Base-by-base conservation (phyloP, 1,140 invertebrate genomes). In the Delia radicum region DNA sequence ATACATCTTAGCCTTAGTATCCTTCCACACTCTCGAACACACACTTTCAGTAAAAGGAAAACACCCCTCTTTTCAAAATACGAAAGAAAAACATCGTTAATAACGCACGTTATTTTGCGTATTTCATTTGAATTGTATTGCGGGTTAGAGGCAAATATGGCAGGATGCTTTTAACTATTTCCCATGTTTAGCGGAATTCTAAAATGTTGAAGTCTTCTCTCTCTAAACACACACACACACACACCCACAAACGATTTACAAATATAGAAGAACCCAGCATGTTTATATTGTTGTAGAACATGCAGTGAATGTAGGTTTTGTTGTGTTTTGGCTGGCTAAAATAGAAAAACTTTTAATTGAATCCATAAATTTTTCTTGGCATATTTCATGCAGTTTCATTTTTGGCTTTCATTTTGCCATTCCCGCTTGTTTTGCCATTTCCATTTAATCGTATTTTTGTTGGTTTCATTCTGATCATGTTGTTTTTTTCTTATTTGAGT, bases 321-420 rank as follows among this genome's bases (percentile, higher is more conserved):
- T 55, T 55, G 48, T 48, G 3, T 3, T 65, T 28, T 73, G 71
- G 42, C 65, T 33, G 15, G 21, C 28, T 31, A 73, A 73, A 73
- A 73, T 48, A 55, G 46, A 12, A 73, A 73, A 73, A 73, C 18
- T 73, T 73, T 73, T 73, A 73, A 73, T 73, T 73, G 71, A 73
- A 73, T 73, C 71, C 71, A 73, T 73, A 73, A 73, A 73, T 73
- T 73, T 73, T 48, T 55, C 71, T 73, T 69, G 65, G 6, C 65
- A 73, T 73, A 48, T 73, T 73, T 46, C 37, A 27, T 73, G 31
- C 37, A 18, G 7, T 28, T 24, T 73, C 28, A n/a, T 55, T 15
- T 27, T 26, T n/a, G 71, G 65, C 37, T 33, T 65, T 65, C 26
- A 21, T 33, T 37, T 7, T n/a, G n/a, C n/a, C 65, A 69, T 55